Evolutionary conservation across 2,113 vertebrate genomes (phyloP).

Genomic region (Caretta caretta): DNA sequence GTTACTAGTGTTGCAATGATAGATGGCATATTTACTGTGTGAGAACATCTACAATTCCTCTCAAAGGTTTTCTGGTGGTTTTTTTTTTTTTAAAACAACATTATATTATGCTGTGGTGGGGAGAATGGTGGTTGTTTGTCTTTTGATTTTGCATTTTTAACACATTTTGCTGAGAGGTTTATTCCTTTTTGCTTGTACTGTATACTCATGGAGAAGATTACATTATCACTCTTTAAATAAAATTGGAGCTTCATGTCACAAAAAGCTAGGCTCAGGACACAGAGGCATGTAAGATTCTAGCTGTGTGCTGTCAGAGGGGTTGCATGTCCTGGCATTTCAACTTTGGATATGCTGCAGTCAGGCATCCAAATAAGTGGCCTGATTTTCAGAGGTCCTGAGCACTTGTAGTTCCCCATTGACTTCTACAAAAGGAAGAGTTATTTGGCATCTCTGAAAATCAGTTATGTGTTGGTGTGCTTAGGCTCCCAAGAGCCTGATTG

Average conservation of each 20-base stretch:
- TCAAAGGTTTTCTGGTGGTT: neutral
- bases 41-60: neutral
- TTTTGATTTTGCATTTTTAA: neutral
- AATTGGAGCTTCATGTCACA: neutral
- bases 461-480: too few relatives aligned
- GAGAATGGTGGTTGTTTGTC: neutral
- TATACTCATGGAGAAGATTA: rapidly evolving
- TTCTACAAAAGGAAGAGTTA: neutral
- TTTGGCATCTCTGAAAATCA: neutral
- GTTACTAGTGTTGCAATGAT: neutral
- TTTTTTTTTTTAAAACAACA: neutral
- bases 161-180: neutral
- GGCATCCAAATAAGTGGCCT: neutral
- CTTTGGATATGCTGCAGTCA: neutral
- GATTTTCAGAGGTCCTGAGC: neutral
- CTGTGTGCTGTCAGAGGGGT: neutral
- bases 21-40: neutral
- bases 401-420: neutral
- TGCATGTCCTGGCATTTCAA: neutral
- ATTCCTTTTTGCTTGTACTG: neutral
- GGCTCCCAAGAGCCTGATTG: neutral
- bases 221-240: neutral
- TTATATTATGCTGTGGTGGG: neutral
- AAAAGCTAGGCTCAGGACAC: neutral
- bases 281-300: neutral